These are phyloP conservation scores for Kryptolebias ocellatus DNA, from an alignment of 2,797 vertebrate species.

Conservation along the genomic window DNA sequence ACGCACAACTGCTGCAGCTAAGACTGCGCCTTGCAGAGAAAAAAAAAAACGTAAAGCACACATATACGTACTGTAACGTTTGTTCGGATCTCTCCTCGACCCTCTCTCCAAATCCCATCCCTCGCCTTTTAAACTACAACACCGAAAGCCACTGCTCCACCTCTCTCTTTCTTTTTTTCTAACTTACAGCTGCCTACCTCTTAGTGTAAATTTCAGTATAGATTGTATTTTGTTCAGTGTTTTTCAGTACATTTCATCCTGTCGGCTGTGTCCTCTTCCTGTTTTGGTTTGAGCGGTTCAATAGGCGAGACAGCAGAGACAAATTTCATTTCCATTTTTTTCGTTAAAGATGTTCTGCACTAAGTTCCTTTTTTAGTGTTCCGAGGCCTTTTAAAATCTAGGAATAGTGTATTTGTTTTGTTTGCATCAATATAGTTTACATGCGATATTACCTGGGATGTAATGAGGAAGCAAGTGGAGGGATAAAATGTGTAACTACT, in stretches of 20 bases:
- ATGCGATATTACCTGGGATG: slow-evolving; percentile 34
- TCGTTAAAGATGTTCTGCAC: slow-evolving; percentile 54
- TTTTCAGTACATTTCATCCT: slow-evolving; percentile 31
- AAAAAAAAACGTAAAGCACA: slow-evolving; percentile 60
- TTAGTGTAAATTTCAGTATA: slow-evolving; percentile 51
- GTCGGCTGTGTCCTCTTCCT: slow-evolving; percentile 38
- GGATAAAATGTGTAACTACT: slow-evolving; percentile 48
- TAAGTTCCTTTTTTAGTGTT: slow-evolving; percentile 50
- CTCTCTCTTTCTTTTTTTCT: slow-evolving; percentile 53
- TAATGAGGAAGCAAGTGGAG: slow-evolving; percentile 41
- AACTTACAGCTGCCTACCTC: slow-evolving; percentile 75
- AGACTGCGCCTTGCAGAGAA: slow-evolving; percentile 58
- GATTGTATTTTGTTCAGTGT: slow-evolving; percentile 29
- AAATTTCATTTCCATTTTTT: slow-evolving; percentile 33
- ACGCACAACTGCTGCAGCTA: slow-evolving; percentile 68
- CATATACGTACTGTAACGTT: slow-evolving; percentile 72
- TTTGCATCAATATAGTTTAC: slow-evolving; percentile 60
- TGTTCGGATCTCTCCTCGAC: slow-evolving; percentile 51
- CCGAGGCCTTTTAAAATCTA: slow-evolving; percentile 61
- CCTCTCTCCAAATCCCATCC: neutral
- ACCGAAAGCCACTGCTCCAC: slow-evolving; percentile 81
- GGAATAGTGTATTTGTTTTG: slow-evolving; percentile 27
- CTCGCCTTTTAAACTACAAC: slow-evolving; percentile 39
- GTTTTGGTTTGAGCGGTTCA: slow-evolving; percentile 27
- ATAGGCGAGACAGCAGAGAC: slow-evolving; percentile 24